Conservation (phyloP, 2,888 invertebrate species). For the Mythimna ferrago region DNA sequence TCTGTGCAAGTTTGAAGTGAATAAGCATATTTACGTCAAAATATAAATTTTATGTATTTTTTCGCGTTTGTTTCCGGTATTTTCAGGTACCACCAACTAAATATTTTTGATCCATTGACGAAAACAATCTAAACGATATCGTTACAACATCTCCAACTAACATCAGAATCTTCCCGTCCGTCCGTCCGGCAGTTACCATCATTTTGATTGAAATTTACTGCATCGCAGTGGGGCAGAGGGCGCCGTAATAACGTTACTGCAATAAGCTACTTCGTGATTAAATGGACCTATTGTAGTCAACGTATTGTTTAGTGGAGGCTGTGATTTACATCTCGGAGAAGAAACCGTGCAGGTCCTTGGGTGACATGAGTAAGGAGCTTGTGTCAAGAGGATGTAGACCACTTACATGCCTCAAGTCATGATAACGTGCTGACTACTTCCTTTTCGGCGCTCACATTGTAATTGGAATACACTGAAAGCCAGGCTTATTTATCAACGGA, state of each 20-base stretch:
- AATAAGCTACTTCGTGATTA: constrained; percentile 89
- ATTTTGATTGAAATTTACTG: constrained; percentile 89
- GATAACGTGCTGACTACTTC: not conserved
- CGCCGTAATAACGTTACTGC: constrained; percentile 78
- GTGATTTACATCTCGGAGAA: constrained; percentile 51
- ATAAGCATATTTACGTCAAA: no score
- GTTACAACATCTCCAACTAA: constrained; percentile 39
- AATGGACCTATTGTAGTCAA: constrained; percentile 71
- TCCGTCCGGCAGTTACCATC: constrained; percentile 84
- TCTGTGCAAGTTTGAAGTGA: no score
- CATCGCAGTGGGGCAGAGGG: constrained; percentile 79
- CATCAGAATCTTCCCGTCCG: constrained; percentile 72
- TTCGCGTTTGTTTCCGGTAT: no score
- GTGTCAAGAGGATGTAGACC: not conserved
- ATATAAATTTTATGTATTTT: no score
- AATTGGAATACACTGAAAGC: not conserved
- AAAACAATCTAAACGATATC: constrained; percentile 16
- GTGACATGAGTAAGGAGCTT: constrained; percentile 39
- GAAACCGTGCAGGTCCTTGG: constrained; percentile 20
- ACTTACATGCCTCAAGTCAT: not conserved
- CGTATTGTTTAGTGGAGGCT: constrained; percentile 61
- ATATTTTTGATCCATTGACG: not conserved
- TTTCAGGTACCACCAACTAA: not conserved
- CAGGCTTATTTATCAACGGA: no score
- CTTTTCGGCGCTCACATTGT: not conserved